Conservation (phyloP, 2,888 invertebrate species). For the Anoncus sp. region DNA sequence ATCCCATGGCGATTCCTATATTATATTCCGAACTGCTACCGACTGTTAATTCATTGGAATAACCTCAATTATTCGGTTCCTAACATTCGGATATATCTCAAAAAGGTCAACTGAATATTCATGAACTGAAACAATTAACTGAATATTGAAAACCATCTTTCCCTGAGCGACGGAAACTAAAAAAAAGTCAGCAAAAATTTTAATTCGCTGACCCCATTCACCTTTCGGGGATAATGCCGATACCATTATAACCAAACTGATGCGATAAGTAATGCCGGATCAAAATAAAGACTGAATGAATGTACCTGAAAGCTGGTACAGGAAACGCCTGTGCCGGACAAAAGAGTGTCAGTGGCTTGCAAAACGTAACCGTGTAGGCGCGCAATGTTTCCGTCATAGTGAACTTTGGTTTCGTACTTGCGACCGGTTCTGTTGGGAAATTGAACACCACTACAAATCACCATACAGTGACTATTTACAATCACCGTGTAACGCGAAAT, state of each 20-base stretch:
- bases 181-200: neutral
- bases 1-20: too few species aligned
- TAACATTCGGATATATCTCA: too few species aligned
- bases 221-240: neutral
- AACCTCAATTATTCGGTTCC: too few species aligned
- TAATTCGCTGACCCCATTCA: neutral
- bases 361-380: slow-evolving; percentile 66
- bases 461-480: neutral
- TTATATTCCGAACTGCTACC: too few species aligned
- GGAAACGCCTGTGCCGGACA: slow-evolving; percentile 90
- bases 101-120: too few species aligned
- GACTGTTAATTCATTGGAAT: too few species aligned
- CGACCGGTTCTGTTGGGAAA: slow-evolving; percentile 86
- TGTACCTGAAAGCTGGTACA: slow-evolving; percentile 88
- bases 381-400: slow-evolving; percentile 77
- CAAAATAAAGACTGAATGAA: neutral
- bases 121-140: too few species aligned
- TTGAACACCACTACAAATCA: slow-evolving; percentile 19
- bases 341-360: slow-evolving; percentile 84
- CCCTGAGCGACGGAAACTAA: too few species aligned
- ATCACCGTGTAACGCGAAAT: neutral
- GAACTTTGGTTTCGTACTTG: slow-evolving; percentile 84
- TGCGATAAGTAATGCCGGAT: neutral
- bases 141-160: too few species aligned
- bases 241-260: neutral